phyloP scores from a whole-genome alignment of 2,113 vertebrate genomes.

The Corynorhinus townsendii region DNA sequence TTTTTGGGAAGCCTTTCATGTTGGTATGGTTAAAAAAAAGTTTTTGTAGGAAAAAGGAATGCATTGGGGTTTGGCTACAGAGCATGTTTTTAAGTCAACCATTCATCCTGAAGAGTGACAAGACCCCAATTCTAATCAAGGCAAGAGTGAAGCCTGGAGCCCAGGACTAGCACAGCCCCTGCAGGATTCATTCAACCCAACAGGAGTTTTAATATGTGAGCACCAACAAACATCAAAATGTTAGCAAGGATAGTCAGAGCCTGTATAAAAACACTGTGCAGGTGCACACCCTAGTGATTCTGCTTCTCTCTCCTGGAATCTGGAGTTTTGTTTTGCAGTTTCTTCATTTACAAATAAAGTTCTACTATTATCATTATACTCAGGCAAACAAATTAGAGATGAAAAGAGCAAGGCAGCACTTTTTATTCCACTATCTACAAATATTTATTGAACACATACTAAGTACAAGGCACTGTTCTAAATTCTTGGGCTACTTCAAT shows the following conservation, averaged over 20 bases:
- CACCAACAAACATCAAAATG: fast-evolving
- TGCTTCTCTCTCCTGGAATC: background rate
- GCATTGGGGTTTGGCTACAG: background rate
- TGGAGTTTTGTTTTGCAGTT: background rate
- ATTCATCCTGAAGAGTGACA: background rate
- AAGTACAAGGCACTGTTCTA: background rate
- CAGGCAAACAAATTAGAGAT: background rate
- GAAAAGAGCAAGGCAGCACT: background rate
- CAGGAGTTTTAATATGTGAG: background rate
- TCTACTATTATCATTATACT: background rate
- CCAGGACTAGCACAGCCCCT: background rate
- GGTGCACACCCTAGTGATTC: background rate
- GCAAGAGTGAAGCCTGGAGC: background rate
- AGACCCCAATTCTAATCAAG: background rate
- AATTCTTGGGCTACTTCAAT: background rate
- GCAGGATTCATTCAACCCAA: background rate
- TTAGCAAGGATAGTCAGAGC: background rate
- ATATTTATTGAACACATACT: background rate
- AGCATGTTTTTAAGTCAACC: background rate
- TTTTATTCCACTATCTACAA: background rate
- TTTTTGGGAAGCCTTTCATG: background rate
- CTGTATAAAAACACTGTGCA: background rate
- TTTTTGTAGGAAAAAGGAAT: background rate
- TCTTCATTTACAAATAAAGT: background rate
- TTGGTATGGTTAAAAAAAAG: background rate